Evolutionary conservation across 2,113 vertebrate species (phyloP), one percentile per base, ranked within the genome.

Genomic region (Pygathrix nemaeus): DNA sequence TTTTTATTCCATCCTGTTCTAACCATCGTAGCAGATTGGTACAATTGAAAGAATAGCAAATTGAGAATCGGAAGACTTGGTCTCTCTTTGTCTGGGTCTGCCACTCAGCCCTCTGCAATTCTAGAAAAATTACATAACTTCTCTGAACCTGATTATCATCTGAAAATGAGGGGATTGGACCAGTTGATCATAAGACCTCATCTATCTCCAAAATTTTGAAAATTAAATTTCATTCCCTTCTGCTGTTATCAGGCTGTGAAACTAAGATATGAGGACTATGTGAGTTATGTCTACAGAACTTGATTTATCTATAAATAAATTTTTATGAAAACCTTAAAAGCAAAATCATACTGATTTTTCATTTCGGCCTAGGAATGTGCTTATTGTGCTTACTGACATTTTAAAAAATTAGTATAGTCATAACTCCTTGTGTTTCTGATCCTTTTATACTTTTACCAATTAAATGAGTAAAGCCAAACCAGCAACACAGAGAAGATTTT

Each of bases 11-110:
- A 30, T 94, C 88, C 59, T 96, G 40, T 93, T 92, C 78, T 81
- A 81, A 90, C 38, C 80, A n/a, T 73, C 68, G 3, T 90, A 88
- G 64, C 91, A 94, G 85, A 96, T 96, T 68, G 88, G 40, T 96
- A 4, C 89, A 86, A 72, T 90, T 90, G 80, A 95, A 93, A 84
- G 66, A 93, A 84, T 72, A 66, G 72, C 78, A 52, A 91, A 93
- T 94, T 91, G 10, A 95, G 76, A 97, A 66, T 90, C 57, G 88
- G 68, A 90, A 88, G 64, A 82, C 66, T 81, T 88, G 80, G n/a
- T 88, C 76, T 95, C 17, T 93, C 48, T 96, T 96, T 66, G 85
- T 95, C 91, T 88, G 81, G n/a, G 23, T 80, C 88, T 96, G 81
- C 48, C 93, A 95, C n/a, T 96, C 48, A 91, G 97, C 68, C 61